Evolutionary conservation across 2,113 vertebrate species (phyloP), one percentile per base, ranked within the genome.

Genomic region (Elgaria multicarinata): DNA sequence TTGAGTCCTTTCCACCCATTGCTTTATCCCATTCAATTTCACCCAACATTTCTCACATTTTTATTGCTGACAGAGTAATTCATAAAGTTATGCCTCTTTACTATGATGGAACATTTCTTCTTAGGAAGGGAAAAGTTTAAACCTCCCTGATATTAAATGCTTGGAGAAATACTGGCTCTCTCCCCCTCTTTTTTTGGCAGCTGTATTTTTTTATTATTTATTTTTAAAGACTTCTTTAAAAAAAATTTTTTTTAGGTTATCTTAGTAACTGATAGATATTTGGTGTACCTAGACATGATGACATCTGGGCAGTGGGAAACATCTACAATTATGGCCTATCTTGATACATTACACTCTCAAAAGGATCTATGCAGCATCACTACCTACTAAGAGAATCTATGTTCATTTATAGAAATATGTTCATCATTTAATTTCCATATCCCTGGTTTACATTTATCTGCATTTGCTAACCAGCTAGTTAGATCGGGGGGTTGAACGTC

Each of bases 1-100:
- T 95, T 95, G 86, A 90, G 78, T 87, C 94, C 66, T 26, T 93
- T 92, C 92, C 79, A 92, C 91, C 91, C 50, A 36, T 93, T 92
- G 92, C 95, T 95, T 92, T 95, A 91, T 94, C 94, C 81, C 90
- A 82, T 91, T 95, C 94, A 95, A 95, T 97, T 97, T 97, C 94
- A 96, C 92, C 87, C 96, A 94, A 94, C 95, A 90, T 95, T 97
- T 96, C 91, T 92, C 90, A 90, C 91, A 95, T 96, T 95, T 94
- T 96, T 97, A 87, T 90, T 97, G 85, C 94, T 96, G 94, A 94
- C 50, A 28, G 91, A 95, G 91, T 93, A 96, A 96, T 94, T 96
- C 74, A 90, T 91, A 91, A 95, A 95, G 94, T 91, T 96, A 94
- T 92, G 90, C 87, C 91, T 86, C 91, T 92, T 76, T 94, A 62